Percentiles rank a stretch among this genome's conserved stretches.
Evolutionary conservation across 2,888 invertebrate genomes (phyloP).

Genomic region (Eristalinus sepulchralis): DNA sequence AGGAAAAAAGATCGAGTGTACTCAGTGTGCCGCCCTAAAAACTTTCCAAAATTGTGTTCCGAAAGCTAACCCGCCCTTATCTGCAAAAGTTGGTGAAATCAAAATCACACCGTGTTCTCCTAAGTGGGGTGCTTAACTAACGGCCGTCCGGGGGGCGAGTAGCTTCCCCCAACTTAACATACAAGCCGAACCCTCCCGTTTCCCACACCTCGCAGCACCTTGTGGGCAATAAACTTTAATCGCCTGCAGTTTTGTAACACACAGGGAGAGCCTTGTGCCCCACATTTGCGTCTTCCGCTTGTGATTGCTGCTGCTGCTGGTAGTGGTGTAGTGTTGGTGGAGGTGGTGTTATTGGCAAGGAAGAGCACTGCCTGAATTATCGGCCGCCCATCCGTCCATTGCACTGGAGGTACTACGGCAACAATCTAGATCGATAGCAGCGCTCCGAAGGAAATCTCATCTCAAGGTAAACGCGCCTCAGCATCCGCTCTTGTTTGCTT

Average conservation of each 20-base stretch:
- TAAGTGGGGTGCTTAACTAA: slow-evolving; percentile 36
- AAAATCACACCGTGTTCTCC: slow-evolving; percentile 50
- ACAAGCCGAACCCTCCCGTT: slow-evolving; percentile 1
- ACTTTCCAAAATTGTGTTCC: slow-evolving; percentile 23
- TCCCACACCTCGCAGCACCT: slow-evolving; percentile 19
- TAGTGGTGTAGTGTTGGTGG: neutral
- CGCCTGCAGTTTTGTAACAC: slow-evolving; percentile 63
- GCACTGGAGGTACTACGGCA: slow-evolving; percentile 91
- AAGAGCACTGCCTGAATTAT: slow-evolving; percentile 16
- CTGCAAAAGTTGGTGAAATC: slow-evolving; percentile 20
- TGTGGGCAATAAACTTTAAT: slow-evolving; percentile 70
- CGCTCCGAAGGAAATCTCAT: slow-evolving; percentile 82
- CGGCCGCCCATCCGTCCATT: slow-evolving; percentile 72
- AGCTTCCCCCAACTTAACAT: neutral
- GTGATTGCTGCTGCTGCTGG: neutral
- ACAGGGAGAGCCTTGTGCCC: slow-evolving; percentile 36
- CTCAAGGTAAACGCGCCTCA: slow-evolving; percentile 77
- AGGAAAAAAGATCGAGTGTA: slow-evolving; percentile 27
- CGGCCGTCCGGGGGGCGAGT: slow-evolving; percentile 21
- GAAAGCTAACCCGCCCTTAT: slow-evolving; percentile 43
- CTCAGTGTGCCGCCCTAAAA: slow-evolving; percentile 43
- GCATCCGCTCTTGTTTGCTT: slow-evolving; percentile 46
- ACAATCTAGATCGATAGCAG: slow-evolving; percentile 92
- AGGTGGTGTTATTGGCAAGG: neutral
- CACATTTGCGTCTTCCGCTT: slow-evolving; percentile 56